Conservation (phyloP, 2,113 vertebrate species). For the Silurus asotus region DNA sequence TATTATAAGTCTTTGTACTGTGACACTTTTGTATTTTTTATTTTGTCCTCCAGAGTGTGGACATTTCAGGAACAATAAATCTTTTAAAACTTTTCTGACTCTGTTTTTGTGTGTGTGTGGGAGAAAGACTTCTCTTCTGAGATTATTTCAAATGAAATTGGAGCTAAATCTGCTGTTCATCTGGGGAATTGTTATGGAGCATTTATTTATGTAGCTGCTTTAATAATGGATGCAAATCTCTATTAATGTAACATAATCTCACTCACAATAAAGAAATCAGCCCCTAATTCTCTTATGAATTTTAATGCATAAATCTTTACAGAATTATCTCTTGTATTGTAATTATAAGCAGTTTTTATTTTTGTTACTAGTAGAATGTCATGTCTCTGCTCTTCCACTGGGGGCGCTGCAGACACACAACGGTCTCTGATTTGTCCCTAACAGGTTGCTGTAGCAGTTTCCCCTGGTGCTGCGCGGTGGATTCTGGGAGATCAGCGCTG, state of each 20-base stretch:
- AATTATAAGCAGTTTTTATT: background rate
- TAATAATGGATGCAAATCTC: no score
- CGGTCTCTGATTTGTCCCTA: background rate
- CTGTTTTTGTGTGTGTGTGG: conserved; percentile 22
- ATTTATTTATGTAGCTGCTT: no score
- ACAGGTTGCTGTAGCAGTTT: background rate
- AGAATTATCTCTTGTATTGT: no score
- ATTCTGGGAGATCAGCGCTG: conserved; percentile 2
- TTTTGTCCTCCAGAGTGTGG: conserved; percentile 23
- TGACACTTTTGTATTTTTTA: conserved; percentile 88
- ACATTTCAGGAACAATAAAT: conserved; percentile 95
- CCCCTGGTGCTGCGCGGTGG: background rate
- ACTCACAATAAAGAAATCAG: no score
- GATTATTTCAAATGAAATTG: no score
- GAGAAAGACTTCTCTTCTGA: no score
- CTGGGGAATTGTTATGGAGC: no score
- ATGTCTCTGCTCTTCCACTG: background rate
- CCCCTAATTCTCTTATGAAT: no score
- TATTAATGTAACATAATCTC: no score
- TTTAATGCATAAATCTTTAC: no score
- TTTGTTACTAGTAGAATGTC: background rate
- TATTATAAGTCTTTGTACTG: conserved; percentile 49
- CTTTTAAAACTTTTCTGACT: conserved; percentile 49
- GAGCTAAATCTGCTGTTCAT: no score
- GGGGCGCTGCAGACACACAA: background rate